Evolutionary conservation across 1,140 invertebrate species (phyloP).

Genomic region (Carposina sasakii): DNA sequence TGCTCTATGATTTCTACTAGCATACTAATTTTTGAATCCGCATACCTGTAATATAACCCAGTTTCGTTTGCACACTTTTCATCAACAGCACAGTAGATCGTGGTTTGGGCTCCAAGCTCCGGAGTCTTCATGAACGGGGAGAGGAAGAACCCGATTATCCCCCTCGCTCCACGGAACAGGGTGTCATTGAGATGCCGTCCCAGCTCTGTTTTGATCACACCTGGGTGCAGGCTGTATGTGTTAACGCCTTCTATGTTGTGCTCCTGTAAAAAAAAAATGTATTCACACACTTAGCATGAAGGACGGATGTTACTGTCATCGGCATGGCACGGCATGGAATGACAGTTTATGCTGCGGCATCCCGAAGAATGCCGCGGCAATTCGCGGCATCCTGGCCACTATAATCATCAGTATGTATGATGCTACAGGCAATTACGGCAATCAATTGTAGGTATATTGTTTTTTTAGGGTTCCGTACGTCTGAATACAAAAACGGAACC

Average conservation of each 20-base stretch:
- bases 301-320: too few species aligned
- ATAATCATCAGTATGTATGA: too few species aligned
- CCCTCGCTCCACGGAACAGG: slow-evolving; percentile 58
- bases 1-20: too few species aligned
- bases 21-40: background rate
- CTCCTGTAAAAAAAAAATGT: slow-evolving; percentile 32
- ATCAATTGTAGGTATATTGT: too few species aligned
- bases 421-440: too few species aligned
- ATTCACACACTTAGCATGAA: slow-evolving; percentile 5
- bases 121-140: slow-evolving; percentile 75
- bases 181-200: slow-evolving; percentile 78
- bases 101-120: slow-evolving; percentile 84
- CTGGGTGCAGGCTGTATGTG: slow-evolving; percentile 82
- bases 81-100: slow-evolving; percentile 84
- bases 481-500: too few species aligned
- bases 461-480: too few species aligned
- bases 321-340: too few species aligned
- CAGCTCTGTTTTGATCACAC: slow-evolving; percentile 82
- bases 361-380: too few species aligned
- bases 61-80: slow-evolving; percentile 77
- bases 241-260: slow-evolving; percentile 73
- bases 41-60: slow-evolving; percentile 77
- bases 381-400: too few species aligned
- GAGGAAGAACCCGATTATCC: slow-evolving; percentile 30
- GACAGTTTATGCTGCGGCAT: too few species aligned